Percentiles rank a stretch among this genome's conserved stretches.
Conservation (phyloP, 1,140 invertebrate genomes). For the Mizuhopecten yessoensis region DNA sequence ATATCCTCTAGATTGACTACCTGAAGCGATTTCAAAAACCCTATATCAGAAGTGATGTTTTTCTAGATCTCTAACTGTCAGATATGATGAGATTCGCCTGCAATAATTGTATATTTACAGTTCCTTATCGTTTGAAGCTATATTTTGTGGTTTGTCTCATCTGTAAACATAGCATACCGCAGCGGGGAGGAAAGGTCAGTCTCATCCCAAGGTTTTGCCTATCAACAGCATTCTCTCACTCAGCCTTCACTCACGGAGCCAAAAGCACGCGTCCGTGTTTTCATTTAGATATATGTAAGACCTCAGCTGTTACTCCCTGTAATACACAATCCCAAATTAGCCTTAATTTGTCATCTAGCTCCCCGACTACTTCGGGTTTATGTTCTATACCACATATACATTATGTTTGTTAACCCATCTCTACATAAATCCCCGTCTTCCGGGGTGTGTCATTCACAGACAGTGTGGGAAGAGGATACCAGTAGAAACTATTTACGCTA, state of each 20-base stretch:
- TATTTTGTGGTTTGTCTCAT: not conserved
- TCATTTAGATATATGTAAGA: not conserved
- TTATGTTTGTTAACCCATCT: not conserved
- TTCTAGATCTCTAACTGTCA: not conserved
- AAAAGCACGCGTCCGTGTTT: not conserved
- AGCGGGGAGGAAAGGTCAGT: not conserved
- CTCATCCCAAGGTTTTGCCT: not conserved
- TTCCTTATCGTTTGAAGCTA: not conserved
- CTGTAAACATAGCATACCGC: not conserved
- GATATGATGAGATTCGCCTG: not conserved
- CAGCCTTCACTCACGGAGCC: too few relatives aligned
- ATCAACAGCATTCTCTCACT: not conserved
- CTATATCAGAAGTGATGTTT: not conserved
- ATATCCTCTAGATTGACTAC: not conserved
- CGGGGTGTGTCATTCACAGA: not conserved
- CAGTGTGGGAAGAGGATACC: not conserved
- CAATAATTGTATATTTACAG: not conserved
- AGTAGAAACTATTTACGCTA: not conserved
- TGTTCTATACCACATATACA: not conserved
- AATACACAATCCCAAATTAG: not conserved
- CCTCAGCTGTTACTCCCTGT: slow-evolving; percentile 21
- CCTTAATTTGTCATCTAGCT: not conserved
- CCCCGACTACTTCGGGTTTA: not conserved
- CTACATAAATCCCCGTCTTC: not conserved
- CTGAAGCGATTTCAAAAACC: not conserved